Percentiles rank a stretch among this genome's conserved stretches.
Conservation (phyloP, 2,888 invertebrate genomes). For the Amorpha juglandis region DNA sequence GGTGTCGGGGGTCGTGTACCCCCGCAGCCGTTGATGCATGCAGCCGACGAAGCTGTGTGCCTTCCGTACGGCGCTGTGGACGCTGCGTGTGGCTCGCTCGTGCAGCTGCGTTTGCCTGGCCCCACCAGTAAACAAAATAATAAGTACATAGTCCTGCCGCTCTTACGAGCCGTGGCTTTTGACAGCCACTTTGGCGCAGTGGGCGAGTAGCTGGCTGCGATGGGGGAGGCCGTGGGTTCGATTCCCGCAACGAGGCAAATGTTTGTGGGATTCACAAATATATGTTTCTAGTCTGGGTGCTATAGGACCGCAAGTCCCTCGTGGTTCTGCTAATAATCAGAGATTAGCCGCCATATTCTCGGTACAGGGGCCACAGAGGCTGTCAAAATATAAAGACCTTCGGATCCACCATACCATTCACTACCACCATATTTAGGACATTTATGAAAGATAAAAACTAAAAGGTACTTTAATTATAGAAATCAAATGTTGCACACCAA, state of each 20-base stretch:
- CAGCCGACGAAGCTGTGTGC: conserved; percentile 70
- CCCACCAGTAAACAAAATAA: conserved; percentile 43
- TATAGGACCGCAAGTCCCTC: too few species aligned
- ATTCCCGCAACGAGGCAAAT: too few species aligned
- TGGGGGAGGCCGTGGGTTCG: too few species aligned
- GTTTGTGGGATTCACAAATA: too few species aligned
- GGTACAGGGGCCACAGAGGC: too few species aligned
- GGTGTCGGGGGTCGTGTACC: conserved; percentile 46
- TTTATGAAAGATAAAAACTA: neutral
- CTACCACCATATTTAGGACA: too few species aligned
- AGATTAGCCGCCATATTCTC: too few species aligned
- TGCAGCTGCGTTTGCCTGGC: conserved; percentile 73
- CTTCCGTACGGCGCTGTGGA: conserved; percentile 57
- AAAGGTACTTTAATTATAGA: neutral
- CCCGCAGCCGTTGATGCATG: conserved; percentile 66
- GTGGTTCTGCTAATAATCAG: too few species aligned
- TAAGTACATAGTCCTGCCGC: conserved; percentile 37
- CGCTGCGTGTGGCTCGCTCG: conserved; percentile 57
- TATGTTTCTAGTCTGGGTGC: too few species aligned
- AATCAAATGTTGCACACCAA: conserved; percentile 49
- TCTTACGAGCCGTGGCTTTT: too few species aligned
- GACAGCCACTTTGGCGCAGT: too few species aligned
- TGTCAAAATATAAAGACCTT: neutral
- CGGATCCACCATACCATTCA: neutral
- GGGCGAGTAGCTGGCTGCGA: too few species aligned